A percentile compares a stretch with the other conserved stretches of the same genome.
Evolutionary conservation across 2,888 invertebrate genomes (phyloP).

Genomic region (Drosophila monieri): DNA sequence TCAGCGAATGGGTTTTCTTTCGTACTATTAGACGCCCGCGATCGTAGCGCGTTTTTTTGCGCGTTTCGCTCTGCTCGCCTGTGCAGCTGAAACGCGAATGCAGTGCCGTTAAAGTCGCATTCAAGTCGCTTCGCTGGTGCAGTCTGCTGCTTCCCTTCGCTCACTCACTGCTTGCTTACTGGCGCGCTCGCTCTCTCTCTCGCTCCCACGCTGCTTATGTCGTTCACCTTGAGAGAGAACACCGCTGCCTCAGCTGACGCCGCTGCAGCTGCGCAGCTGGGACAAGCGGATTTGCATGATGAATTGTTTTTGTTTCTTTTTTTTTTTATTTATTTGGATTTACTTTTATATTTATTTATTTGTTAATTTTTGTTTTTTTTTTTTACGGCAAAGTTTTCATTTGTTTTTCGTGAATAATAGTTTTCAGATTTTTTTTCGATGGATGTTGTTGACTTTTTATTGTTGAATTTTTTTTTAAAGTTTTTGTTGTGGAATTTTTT

Average conservation of each 20-base stretch:
- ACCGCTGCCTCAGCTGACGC: slow-evolving; percentile 39
- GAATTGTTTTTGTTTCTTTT: slow-evolving; percentile 11
- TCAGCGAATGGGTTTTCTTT: slow-evolving; percentile 1
- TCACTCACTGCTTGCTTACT: not conserved
- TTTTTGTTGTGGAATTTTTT: slow-evolving; percentile 5
- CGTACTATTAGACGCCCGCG: not conserved
- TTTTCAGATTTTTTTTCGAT: not conserved
- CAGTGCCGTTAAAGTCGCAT: slow-evolving; percentile 24
- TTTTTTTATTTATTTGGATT: slow-evolving; percentile 11
- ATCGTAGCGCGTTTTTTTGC: slow-evolving; percentile 28
- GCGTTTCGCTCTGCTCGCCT: slow-evolving; percentile 36
- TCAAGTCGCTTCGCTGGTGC: slow-evolving; percentile 6
- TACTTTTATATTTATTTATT: not conserved
- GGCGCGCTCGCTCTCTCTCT: slow-evolving; percentile 3
- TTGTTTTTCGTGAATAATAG: not conserved
- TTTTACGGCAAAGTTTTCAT: not conserved
- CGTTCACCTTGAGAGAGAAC: slow-evolving; percentile 69
- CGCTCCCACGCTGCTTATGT: not conserved
- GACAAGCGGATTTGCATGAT: slow-evolving; percentile 56
- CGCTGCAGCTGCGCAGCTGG: slow-evolving; percentile 71
- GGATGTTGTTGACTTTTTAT: not conserved
- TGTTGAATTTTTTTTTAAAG: not conserved
- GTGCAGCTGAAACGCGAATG: slow-evolving; percentile 45
- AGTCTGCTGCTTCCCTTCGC: not conserved
- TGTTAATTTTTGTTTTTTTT: slow-evolving; percentile 8